A percentile compares a stretch with the other conserved stretches of the same genome.
These are phyloP conservation scores for Bradypodion ventrale DNA, from an alignment of 2,797 vertebrate genomes.

Conservation along the genomic window DNA sequence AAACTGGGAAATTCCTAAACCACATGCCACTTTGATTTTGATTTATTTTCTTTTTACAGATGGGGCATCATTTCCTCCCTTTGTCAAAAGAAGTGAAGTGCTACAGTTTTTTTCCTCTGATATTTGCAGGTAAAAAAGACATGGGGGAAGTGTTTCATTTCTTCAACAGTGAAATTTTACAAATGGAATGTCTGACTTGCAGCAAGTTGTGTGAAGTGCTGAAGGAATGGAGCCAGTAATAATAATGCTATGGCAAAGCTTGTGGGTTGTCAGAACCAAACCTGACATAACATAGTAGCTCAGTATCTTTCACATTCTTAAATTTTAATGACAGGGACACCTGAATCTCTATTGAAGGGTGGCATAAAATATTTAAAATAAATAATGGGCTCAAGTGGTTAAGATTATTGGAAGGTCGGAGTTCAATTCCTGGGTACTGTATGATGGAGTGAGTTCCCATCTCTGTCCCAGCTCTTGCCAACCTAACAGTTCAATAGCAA, in stretches of 20 bases:
- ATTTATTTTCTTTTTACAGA: conserved; percentile 74
- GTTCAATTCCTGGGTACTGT: too few relatives aligned
- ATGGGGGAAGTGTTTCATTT: not conserved
- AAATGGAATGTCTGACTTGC: not conserved
- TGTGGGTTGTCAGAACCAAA: not conserved
- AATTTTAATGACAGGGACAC: not conserved
- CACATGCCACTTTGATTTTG: conserved; percentile 1
- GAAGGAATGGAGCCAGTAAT: not conserved
- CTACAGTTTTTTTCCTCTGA: conserved; percentile 91
- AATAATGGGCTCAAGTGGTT: too few relatives aligned
- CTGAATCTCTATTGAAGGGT: not conserved
- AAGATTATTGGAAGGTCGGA: too few relatives aligned
- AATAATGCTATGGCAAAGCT: not conserved
- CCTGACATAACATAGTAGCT: not conserved
- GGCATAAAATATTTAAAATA: not conserved
- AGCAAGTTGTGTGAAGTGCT: not conserved
- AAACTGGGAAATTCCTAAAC: not conserved
- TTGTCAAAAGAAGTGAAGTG: conserved; percentile 77
- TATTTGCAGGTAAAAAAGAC: conserved; percentile 88
- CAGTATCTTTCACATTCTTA: not conserved
- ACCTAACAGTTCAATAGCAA: too few relatives aligned
- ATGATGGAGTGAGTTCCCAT: too few relatives aligned
- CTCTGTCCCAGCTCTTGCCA: too few relatives aligned
- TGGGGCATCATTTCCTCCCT: conserved; percentile 89
- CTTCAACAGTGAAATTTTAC: not conserved